Conservation (phyloP, 1,140 invertebrate species). For the Drosophila repletoides region DNA sequence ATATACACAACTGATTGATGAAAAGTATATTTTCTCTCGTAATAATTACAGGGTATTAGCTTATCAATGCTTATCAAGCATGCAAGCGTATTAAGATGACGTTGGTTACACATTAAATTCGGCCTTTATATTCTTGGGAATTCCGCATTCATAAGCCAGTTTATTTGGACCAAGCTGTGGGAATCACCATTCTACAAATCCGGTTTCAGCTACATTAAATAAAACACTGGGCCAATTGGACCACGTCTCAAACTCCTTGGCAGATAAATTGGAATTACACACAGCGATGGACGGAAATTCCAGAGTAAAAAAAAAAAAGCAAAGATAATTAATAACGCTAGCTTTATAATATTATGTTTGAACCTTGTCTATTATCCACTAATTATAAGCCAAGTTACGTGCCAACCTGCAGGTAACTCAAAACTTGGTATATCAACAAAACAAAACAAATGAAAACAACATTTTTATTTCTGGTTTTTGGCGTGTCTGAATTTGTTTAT, state of each 20-base stretch:
- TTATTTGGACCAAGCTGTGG: constrained; percentile 3
- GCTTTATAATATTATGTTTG: constrained; percentile 9
- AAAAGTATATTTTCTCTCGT: no score
- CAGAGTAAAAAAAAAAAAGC: constrained; percentile 30
- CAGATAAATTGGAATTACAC: not conserved
- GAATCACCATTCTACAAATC: constrained; percentile 11
- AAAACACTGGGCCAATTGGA: not conserved
- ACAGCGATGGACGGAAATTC: constrained; percentile 8
- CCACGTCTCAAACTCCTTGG: not conserved
- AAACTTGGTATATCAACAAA: not conserved
- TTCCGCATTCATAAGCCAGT: constrained; percentile 1
- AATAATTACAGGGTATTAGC: not conserved
- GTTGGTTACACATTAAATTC: not conserved
- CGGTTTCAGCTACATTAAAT: constrained; percentile 8
- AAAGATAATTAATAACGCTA: constrained; percentile 4
- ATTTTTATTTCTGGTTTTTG: constrained; percentile 19
- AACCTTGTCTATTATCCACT: not conserved
- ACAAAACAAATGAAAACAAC: constrained; percentile 15
- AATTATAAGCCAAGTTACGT: constrained; percentile 49
- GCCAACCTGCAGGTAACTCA: constrained; percentile 27
- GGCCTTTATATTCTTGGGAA: constrained; percentile 13
- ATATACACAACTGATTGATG: no score
- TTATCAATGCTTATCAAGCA: not conserved
- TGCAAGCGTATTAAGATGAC: not conserved
- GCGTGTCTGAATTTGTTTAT: constrained; percentile 34